Evolutionary conservation across 2,113 vertebrate species (phyloP).

Genomic region (Labrus mixtus): DNA sequence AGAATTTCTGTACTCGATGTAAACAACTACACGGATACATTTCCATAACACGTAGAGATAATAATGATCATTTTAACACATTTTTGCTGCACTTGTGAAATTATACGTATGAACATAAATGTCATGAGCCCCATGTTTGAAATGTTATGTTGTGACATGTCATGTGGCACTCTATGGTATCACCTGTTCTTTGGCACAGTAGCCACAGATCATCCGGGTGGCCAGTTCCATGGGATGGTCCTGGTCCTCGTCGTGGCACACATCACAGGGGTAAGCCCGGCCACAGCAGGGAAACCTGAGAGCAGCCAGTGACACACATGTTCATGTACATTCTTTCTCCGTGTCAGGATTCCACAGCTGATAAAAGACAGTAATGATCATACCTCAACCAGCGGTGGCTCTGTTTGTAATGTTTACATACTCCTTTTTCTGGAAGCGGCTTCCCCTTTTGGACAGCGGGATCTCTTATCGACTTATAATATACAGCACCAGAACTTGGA

Average conservation of each 20-base stretch:
- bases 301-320: not conserved
- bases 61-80: too few relatives aligned
- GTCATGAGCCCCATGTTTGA: too few relatives aligned
- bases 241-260: conserved; percentile 85
- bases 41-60: too few relatives aligned
- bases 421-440: conserved; percentile 84
- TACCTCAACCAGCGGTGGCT: conserved; percentile 88
- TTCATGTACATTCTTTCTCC: not conserved
- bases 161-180: conserved; percentile 1
- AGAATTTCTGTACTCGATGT: too few relatives aligned
- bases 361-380: not conserved
- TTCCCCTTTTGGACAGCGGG: conserved; percentile 85
- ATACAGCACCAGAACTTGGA: conserved; percentile 32
- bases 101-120: too few relatives aligned
- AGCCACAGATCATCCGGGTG: conserved; percentile 86
- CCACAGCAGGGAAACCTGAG: conserved; percentile 87
- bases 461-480: conserved; percentile 72
- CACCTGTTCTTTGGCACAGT: conserved; percentile 88
- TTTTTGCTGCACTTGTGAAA: too few relatives aligned
- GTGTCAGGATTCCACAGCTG: not conserved
- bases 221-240: conserved; percentile 87
- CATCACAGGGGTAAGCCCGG: conserved; percentile 84
- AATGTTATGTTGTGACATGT: not conserved
- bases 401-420: conserved; percentile 86
- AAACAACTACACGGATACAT: too few relatives aligned